Evolutionary conservation across 2,113 vertebrate species (phyloP).

Genomic region (Clarias batrachus): DNA sequence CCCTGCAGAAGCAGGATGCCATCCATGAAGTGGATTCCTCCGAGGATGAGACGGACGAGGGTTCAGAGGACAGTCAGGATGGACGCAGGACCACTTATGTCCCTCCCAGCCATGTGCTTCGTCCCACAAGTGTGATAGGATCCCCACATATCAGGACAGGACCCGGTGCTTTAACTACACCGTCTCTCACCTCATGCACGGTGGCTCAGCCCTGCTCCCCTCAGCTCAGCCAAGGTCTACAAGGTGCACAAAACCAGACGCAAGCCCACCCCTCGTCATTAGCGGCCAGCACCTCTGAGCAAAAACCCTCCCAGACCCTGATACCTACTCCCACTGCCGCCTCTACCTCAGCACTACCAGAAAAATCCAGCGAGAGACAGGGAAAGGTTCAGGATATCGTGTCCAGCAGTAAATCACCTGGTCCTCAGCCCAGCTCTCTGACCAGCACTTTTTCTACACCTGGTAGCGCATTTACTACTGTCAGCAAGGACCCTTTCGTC

Average conservation of each 20-base stretch:
- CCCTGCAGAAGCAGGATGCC: conserved; percentile 94
- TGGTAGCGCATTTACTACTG: conserved; percentile 73
- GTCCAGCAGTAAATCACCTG: conserved; percentile 42
- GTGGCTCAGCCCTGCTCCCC: conserved; percentile 56
- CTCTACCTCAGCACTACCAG: conserved; percentile 41
- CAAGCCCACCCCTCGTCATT: conserved; percentile 32
- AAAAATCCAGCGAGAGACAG: conserved; percentile 28
- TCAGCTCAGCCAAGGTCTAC: conserved; percentile 35
- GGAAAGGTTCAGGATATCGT: conserved; percentile 43
- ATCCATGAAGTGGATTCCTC: conserved; percentile 95
- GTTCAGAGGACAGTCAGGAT: conserved; percentile 86
- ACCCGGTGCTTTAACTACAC: conserved; percentile 63
- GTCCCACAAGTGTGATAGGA: conserved; percentile 63
- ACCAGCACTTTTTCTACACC: conserved; percentile 67
- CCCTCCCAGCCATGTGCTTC: conserved; percentile 70
- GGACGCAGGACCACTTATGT: conserved; percentile 70
- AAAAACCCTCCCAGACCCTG: conserved; percentile 14
- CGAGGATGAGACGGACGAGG: conserved; percentile 91
- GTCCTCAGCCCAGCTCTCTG: conserved; percentile 54
- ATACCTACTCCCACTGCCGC: conserved; percentile 33
- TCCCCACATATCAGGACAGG: conserved; percentile 49
- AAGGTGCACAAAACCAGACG: conserved; percentile 38
- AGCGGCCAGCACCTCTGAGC: conserved; percentile 37
- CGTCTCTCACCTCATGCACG: conserved; percentile 56
- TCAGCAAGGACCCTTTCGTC: conserved; percentile 65